Conservation (phyloP, 2,888 invertebrate species). For the Petrolisthes manimaculis region DNA sequence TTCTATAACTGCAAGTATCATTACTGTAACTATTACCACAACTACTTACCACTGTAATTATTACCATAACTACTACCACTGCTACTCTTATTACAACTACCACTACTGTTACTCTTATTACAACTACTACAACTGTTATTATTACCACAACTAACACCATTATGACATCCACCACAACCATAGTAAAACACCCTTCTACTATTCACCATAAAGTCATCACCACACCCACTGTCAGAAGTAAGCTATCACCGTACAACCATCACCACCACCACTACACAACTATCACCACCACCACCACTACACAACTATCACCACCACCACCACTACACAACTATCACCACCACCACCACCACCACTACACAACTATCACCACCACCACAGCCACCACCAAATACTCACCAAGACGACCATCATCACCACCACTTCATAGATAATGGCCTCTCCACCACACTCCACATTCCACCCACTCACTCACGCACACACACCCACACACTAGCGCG, state of each 20-base stretch:
- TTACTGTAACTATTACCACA: too few relatives aligned
- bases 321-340: slow-evolving; percentile 8
- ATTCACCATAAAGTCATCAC: background rate
- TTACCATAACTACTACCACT: slow-evolving; percentile 1
- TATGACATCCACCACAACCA: background rate
- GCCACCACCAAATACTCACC: slow-evolving; percentile 5
- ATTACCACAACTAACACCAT: background rate
- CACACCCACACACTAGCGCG: too few relatives aligned
- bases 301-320: slow-evolving; percentile 16
- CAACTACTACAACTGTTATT: background rate
- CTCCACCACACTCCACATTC: slow-evolving; percentile 9
- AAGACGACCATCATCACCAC: slow-evolving; percentile 16
- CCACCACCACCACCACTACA: slow-evolving; percentile 23
- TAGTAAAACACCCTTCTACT: too few relatives aligned
- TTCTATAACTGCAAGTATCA: too few relatives aligned
- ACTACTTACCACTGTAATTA: background rate
- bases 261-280: slow-evolving; percentile 3
- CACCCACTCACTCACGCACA: background rate
- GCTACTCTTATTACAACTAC: background rate
- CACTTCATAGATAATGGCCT: background rate
- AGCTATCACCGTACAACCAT: background rate
- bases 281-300: background rate
- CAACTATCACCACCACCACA: background rate
- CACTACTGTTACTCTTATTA: background rate
- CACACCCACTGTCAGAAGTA: background rate